phyloP scores from a whole-genome alignment of 2,888 invertebrate species.

The Pherbina coryleti region DNA sequence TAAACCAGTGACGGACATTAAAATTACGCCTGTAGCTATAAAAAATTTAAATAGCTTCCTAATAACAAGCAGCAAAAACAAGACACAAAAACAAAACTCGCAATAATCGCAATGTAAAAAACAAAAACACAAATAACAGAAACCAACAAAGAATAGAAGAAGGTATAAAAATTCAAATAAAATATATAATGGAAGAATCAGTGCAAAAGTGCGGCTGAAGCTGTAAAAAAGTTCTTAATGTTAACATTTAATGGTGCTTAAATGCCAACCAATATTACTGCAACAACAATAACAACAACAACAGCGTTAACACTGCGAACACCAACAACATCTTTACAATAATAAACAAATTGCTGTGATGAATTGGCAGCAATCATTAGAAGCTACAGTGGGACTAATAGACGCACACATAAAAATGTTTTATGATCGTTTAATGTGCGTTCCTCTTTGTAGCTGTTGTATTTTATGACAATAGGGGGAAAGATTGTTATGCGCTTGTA shows the following conservation, averaged over 20 bases:
- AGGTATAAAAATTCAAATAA: too few species aligned
- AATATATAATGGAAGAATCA: too few species aligned
- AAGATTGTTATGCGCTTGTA: not conserved
- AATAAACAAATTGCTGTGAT: not conserved
- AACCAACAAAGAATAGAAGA: too few species aligned
- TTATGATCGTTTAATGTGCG: conserved; percentile 32
- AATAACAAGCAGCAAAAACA: not conserved
- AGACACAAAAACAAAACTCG: too few species aligned
- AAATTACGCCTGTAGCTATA: not conserved
- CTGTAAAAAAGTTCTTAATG: conserved; percentile 21
- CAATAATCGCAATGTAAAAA: not conserved
- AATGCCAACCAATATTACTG: conserved; percentile 7
- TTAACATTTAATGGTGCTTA: conserved; percentile 5
- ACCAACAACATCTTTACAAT: too few species aligned
- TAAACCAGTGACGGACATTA: not conserved
- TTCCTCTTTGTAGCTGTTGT: conserved; percentile 44
- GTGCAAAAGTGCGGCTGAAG: too few species aligned
- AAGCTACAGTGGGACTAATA: conserved; percentile 29
- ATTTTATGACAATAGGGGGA: conserved; percentile 55
- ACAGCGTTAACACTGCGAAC: not conserved
- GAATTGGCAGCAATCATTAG: conserved; percentile 19
- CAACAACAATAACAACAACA: not conserved
- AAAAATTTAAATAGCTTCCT: conserved; percentile 1
- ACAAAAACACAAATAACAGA: not conserved
- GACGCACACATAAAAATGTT: conserved; percentile 32